A percentile compares a stretch with the other conserved stretches of the same genome.
Evolutionary conservation across 2,113 vertebrate genomes (phyloP).

Genomic region (Myrmophylax atrothorax): DNA sequence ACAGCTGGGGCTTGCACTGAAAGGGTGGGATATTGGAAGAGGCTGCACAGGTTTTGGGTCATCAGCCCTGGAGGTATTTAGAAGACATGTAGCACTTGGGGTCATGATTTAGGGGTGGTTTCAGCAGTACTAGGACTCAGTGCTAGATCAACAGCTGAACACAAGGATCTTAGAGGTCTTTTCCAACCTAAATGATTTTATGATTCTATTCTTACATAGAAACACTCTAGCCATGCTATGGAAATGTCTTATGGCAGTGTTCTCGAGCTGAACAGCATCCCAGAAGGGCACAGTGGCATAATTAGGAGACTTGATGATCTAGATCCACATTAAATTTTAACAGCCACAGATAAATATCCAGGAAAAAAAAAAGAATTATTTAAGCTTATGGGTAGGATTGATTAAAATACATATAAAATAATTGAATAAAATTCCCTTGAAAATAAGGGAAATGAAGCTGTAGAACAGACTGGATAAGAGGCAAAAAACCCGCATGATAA

Average conservation of each 20-base stretch:
- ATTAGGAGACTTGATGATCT: not conserved
- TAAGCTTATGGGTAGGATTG: not conserved
- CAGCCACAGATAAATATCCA: not conserved
- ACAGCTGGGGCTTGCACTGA: not conserved
- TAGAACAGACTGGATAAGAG: not conserved
- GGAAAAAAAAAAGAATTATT: not conserved
- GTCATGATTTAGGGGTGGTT: no score
- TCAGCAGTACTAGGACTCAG: no score
- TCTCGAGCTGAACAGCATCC: not conserved
- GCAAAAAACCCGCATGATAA: accelerated
- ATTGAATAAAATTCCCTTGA: not conserved
- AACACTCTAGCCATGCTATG: not conserved
- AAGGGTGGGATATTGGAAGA: no score
- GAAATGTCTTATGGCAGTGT: not conserved
- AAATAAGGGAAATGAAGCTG: not conserved
- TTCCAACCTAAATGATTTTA: no score
- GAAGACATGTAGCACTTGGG: not conserved
- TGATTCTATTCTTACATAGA: not conserved
- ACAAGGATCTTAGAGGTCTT: not conserved
- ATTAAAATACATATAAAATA: not conserved
- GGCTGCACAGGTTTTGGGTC: not conserved
- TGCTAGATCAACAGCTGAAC: not conserved
- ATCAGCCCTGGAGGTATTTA: not conserved
- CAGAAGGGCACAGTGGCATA: not conserved
- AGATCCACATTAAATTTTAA: not conserved